A percentile compares a stretch with the other conserved stretches of the same genome.
These are phyloP conservation scores for Cydia strobilella DNA, from an alignment of 1,140 invertebrate species.

Conservation along the genomic window DNA sequence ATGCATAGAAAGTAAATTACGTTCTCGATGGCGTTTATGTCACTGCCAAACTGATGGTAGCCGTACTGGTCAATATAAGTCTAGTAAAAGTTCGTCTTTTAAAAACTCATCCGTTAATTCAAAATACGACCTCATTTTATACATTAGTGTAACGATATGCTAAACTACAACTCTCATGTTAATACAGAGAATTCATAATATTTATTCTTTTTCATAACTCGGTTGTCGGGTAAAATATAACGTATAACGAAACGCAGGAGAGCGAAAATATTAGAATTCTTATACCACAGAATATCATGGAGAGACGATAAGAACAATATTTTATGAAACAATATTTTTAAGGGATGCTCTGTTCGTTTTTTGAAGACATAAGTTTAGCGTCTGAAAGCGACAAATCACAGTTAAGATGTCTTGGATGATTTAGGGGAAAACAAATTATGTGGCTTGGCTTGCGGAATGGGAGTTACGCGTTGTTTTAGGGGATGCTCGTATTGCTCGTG, in stretches of 20 bases:
- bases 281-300: not conserved
- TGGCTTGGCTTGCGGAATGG: not conserved
- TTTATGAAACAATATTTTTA: conserved; percentile 12
- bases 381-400: not conserved
- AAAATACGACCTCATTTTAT: not conserved
- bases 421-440: conserved; percentile 8
- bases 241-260: not conserved
- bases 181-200: not conserved
- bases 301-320: conserved; percentile 13
- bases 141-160: not conserved
- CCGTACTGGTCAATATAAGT: too few relatives aligned
- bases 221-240: conserved; percentile 4
- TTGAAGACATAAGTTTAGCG: not conserved
- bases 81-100: too few relatives aligned
- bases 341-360: not conserved
- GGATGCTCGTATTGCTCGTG: too few relatives aligned
- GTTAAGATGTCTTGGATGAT: not conserved
- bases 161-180: not conserved
- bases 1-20: too few relatives aligned
- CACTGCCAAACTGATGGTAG: too few relatives aligned
- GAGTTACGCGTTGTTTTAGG: not conserved
- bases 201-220: conserved; percentile 5
- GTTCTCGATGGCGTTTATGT: too few relatives aligned
- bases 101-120: not conserved
- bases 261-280: conserved; percentile 16